Evolutionary conservation across 2,113 vertebrate species (phyloP).

Genomic region (Bubo scandiacus): DNA sequence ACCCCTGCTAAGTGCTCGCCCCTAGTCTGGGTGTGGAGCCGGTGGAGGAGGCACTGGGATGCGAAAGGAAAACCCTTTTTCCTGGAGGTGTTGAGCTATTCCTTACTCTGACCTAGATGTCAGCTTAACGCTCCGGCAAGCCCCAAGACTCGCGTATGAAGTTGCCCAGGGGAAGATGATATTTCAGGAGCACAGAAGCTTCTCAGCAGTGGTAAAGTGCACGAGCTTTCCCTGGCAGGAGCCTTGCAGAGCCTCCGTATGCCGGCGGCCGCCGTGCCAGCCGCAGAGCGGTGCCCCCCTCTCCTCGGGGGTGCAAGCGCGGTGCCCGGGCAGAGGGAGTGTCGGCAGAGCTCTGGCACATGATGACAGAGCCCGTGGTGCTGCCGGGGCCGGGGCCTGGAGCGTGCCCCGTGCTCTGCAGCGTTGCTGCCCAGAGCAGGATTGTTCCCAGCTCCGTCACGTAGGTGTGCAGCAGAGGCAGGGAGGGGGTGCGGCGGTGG

Average conservation of each 20-base stretch:
- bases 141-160: not conserved
- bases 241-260: constrained; percentile 36
- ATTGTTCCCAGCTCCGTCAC: not conserved
- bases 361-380: fast-evolving
- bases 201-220: constrained; percentile 39
- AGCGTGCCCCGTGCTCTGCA: fast-evolving
- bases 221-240: constrained; percentile 38
- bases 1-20: not conserved
- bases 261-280: not conserved
- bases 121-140: constrained; percentile 26
- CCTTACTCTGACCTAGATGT: constrained; percentile 57
- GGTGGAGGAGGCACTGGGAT: not conserved
- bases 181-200: constrained; percentile 51
- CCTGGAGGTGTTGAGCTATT: constrained; percentile 51
- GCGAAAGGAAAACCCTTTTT: constrained; percentile 55
- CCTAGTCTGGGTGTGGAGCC: not conserved
- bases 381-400: not conserved
- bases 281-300: not conserved
- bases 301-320: not conserved
- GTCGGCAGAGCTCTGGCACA: not conserved
- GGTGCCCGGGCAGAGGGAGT: not conserved
- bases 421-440: not conserved
- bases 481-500: no score
- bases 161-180: constrained; percentile 51
- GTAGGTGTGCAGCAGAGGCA: not conserved